Percentiles rank a stretch among this genome's conserved stretches.
These are phyloP conservation scores for Turdus rufiventris DNA, from an alignment of 2,113 vertebrate genomes.

Conservation along the genomic window DNA sequence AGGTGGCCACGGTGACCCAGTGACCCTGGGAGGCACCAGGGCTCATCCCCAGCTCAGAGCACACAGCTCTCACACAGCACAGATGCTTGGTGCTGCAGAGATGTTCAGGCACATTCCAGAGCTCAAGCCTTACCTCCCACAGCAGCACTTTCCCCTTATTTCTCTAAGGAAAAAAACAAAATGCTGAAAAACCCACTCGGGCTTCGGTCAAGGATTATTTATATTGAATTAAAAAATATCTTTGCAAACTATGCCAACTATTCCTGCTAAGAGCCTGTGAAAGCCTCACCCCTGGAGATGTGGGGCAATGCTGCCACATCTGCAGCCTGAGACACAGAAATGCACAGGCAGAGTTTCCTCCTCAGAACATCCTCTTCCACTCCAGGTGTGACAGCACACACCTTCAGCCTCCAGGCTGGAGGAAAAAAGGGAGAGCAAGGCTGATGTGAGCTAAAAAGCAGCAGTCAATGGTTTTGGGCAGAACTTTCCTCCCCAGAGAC, in stretches of 20 bases:
- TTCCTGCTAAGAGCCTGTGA: not conserved
- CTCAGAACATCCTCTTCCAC: rapidly evolving
- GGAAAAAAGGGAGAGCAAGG: not conserved
- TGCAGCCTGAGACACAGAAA: not conserved
- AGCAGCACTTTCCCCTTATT: not conserved
- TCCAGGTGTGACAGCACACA: rapidly evolving
- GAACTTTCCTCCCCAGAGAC: not conserved
- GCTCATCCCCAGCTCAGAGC: rapidly evolving
- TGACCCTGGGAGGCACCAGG: rapidly evolving
- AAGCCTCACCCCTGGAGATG: not conserved
- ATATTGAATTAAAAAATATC: not conserved
- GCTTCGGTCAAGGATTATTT: not conserved
- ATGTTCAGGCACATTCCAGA: not conserved
- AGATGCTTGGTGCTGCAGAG: not conserved
- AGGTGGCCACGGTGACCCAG: not conserved
- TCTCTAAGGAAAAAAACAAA: not conserved
- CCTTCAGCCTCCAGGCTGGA: not conserved
- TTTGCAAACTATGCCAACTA: not conserved
- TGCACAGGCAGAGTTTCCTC: rapidly evolving
- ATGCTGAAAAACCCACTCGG: not conserved
- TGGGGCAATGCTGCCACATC: not conserved
- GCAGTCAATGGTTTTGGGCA: not conserved
- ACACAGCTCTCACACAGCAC: rapidly evolving
- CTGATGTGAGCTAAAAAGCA: not conserved
- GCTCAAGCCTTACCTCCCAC: not conserved